Conservation (phyloP, 2,113 vertebrate genomes). For the Sciurus niger region DNA sequence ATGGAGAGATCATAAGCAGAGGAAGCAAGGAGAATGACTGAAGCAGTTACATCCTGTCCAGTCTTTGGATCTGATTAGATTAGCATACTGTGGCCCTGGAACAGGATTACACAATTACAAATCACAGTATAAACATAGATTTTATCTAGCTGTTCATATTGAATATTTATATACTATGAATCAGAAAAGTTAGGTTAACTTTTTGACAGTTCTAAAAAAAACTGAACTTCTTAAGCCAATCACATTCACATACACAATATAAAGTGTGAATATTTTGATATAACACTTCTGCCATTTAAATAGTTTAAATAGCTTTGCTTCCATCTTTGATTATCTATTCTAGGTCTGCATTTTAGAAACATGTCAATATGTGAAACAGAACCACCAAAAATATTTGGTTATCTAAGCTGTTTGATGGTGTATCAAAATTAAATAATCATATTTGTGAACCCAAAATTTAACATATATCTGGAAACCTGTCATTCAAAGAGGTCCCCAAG, state of each 20-base stretch:
- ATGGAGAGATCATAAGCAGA: neutral
- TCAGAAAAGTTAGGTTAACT: constrained; percentile 33
- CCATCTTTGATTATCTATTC: constrained; percentile 2
- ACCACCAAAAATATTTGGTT: constrained; percentile 31
- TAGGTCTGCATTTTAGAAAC: constrained; percentile 15
- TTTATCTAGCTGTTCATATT: neutral
- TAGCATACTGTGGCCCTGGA: too few relatives aligned
- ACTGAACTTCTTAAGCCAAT: neutral
- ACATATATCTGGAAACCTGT: neutral
- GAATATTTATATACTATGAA: constrained; percentile 29
- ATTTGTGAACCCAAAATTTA: neutral
- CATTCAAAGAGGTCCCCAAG: neutral
- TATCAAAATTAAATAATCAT: constrained; percentile 44
- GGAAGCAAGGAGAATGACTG: neutral
- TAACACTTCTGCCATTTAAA: neutral
- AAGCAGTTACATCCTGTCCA: neutral
- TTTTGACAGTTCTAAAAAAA: constrained; percentile 19
- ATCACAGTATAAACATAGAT: neutral
- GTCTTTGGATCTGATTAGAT: neutral
- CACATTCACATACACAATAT: neutral
- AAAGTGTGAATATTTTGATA: constrained; percentile 18
- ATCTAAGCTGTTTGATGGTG: constrained; percentile 4
- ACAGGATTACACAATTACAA: neutral
- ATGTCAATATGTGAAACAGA: constrained; percentile 42
- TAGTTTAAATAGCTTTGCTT: constrained; percentile 31